phyloP scores from a whole-genome alignment of 2,888 invertebrate species.

The Agrochola lota region DNA sequence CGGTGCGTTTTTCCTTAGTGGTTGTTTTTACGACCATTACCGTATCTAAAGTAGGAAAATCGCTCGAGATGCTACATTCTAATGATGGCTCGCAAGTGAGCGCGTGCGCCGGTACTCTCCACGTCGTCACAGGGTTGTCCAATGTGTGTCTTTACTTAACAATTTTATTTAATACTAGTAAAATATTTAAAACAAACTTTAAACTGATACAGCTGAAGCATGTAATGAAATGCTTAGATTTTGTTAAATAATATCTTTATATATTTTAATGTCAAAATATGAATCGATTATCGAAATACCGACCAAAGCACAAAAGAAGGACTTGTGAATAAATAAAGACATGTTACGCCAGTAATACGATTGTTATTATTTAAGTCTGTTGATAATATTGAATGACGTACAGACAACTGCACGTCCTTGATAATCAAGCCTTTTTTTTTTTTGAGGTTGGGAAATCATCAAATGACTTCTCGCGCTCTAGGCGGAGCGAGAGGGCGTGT shows the following conservation, averaged over 20 bases:
- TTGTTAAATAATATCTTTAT: background rate
- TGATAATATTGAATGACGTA: background rate
- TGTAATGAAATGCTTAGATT: background rate
- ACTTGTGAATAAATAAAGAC: background rate
- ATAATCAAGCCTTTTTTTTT: background rate
- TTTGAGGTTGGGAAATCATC: too few relatives aligned
- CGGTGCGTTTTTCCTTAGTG: constrained; percentile 85
- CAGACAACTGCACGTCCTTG: too few relatives aligned
- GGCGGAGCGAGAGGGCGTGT: too few relatives aligned
- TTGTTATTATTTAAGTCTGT: background rate
- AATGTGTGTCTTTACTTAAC: constrained; percentile 16
- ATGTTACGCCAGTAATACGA: background rate
- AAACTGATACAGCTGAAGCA: background rate
- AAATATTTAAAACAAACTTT: background rate
- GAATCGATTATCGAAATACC: too few relatives aligned
- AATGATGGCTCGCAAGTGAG: constrained; percentile 85
- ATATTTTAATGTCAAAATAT: background rate
- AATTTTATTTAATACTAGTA: background rate
- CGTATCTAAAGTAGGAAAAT: constrained; percentile 90
- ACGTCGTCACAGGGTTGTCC: constrained; percentile 75
- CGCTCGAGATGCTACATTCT: constrained; percentile 89
- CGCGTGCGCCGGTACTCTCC: constrained; percentile 88
- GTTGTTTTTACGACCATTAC: constrained; percentile 88
- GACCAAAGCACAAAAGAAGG: background rate
- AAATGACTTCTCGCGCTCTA: too few relatives aligned